Conservation (phyloP, 2,797 vertebrate species). For the Pyrocephalus nanus region DNA sequence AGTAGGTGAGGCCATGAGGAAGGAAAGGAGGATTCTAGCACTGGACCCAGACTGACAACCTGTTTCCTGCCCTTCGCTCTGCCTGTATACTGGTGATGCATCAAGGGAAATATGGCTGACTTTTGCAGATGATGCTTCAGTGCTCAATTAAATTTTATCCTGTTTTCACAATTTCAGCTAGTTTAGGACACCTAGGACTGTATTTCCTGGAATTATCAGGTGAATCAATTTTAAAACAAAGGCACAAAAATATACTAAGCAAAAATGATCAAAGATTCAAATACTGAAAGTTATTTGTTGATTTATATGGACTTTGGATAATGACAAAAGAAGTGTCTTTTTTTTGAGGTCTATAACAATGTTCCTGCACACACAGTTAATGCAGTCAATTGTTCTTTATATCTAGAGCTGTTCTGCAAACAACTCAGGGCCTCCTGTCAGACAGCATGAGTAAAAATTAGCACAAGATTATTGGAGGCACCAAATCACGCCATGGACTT, state of each 20-base stretch:
- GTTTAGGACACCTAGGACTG: neutral
- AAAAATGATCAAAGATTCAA: neutral
- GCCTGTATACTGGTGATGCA: fast-evolving
- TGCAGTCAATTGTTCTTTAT: neutral
- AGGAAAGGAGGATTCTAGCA: neutral
- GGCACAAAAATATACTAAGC: neutral
- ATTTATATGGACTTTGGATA: neutral
- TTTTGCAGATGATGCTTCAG: neutral
- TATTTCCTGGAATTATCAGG: neutral
- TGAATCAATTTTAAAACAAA: neutral
- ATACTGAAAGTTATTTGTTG: neutral
- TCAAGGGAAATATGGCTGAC: neutral
- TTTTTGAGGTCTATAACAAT: neutral
- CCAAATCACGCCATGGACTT: conserved; percentile 72
- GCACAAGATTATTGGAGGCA: conserved; percentile 73
- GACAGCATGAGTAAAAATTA: conserved; percentile 69
- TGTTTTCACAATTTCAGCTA: neutral
- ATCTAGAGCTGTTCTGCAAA: conserved; percentile 26
- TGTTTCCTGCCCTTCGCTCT: neutral
- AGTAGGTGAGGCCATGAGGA: neutral
- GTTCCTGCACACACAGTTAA: neutral
- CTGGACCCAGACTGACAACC: neutral
- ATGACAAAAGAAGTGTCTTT: neutral
- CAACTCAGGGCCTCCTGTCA: conserved; percentile 62
- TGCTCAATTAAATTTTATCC: neutral